Conservation (phyloP, 2,888 invertebrate species). For the Eurytoma californica region DNA sequence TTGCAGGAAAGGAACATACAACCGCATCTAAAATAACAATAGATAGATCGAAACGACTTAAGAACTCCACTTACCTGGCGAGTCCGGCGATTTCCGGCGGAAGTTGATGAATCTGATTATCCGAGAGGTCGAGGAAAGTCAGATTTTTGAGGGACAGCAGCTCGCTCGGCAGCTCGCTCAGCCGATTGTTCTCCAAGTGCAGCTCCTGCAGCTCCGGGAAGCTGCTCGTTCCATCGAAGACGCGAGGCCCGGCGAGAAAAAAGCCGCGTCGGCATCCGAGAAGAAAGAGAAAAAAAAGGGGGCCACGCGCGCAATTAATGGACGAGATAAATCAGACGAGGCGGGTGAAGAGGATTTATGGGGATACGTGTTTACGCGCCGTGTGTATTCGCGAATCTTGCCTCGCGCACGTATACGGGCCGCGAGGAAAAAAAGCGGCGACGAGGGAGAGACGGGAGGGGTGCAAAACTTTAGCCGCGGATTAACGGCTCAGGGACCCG, state of each 20-base stretch:
- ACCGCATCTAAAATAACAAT: too few species aligned
- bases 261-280: not conserved
- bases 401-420: not conserved
- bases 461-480: not conserved
- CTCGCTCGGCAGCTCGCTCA: constrained; percentile 79
- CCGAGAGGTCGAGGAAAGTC: constrained; percentile 82
- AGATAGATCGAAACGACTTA: too few species aligned
- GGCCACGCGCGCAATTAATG: constrained; percentile 47
- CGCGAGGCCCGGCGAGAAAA: not conserved
- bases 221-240: constrained; percentile 58
- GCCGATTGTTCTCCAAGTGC: constrained; percentile 77
- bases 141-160: constrained; percentile 79
- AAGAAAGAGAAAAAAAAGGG: constrained; percentile 14
- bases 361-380: not conserved
- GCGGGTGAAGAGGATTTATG: constrained; percentile 48
- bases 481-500: constrained; percentile 22
- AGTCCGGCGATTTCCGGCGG: constrained; percentile 81
- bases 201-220: constrained; percentile 67
- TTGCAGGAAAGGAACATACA: too few species aligned
- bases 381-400: constrained; percentile 24
- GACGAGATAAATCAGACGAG: constrained; percentile 51
- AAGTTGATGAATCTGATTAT: constrained; percentile 81
- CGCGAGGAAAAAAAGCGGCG: not conserved
- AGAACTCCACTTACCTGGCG: constrained; percentile 76
- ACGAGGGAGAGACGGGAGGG: not conserved